Evolutionary conservation across 2,113 vertebrate species (phyloP), one percentile per base, ranked within the genome.

Genomic region (Prunella himalayana): DNA sequence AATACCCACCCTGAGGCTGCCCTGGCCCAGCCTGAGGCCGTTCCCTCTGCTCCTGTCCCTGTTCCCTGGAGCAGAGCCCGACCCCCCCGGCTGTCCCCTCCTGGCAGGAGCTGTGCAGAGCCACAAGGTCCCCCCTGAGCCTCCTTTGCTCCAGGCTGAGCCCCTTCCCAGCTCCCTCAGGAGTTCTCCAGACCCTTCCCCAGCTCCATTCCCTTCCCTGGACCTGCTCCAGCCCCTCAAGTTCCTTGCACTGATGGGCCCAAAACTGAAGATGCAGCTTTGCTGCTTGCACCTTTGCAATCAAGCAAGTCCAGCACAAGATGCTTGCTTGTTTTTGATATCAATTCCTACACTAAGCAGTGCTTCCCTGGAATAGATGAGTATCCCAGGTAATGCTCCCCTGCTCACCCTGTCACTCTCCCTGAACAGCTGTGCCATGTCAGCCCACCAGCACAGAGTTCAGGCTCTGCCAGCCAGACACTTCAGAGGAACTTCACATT

Each of bases 191-290:
- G 23, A 0, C 21, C 57, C 35, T 64, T 35, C 25, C 54, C 66
- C 50, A 88, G 85, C 59, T 23, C 33, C 1, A 0, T 59, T 59
- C 51, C 33, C 39, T n/a, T 0, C 13, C 15, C 37, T 59, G 28
- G 12, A 37, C 33, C 24, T 0, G 0, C 37, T 60, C n/a, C 69
- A 75, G 78, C 11, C 11, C 24, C n/a, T 82, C 39, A 2, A 12
- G 7, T 9, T 22, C 45, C 11, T 42, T 31, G 53, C 22, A 75
- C n/a, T 10, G n/a, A 31, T 37, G 53, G 14, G 6, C 24, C 30
- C 47, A 60, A 39, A 68, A 54, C 13, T 41, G 21, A 69, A 47
- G 9, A 10, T n/a, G n/a, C 9, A 45, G 13, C 30, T 61, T 54
- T 73, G 25, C 19, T 80, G 35, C 13, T 54, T 23, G 31, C 54